These are phyloP conservation scores for Ophonus ardosiacus DNA, from an alignment of 2,888 invertebrate species.

Conservation along the genomic window DNA sequence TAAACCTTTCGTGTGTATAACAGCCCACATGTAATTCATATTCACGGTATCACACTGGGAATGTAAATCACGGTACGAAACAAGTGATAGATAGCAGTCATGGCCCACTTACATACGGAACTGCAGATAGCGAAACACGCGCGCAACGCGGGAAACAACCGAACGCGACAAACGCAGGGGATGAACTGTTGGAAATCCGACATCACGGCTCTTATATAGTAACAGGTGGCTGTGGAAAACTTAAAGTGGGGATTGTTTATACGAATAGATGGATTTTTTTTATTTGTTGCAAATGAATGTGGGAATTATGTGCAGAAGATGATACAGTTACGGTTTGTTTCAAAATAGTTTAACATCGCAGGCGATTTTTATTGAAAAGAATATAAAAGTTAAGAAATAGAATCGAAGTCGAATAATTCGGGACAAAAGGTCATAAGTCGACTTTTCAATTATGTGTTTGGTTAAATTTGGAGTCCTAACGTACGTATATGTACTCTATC, in stretches of 20 bases:
- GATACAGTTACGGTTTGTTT: neutral
- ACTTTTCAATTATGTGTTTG: too few relatives aligned
- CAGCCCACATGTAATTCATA: neutral
- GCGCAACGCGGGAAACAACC: neutral
- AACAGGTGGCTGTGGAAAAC: conserved; percentile 4
- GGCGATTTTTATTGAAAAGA: too few relatives aligned
- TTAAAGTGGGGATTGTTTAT: neutral
- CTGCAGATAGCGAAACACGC: conserved; percentile 3
- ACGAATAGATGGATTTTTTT: neutral
- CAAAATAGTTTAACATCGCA: too few relatives aligned
- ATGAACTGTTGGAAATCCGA: conserved; percentile 4
- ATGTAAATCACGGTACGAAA: neutral
- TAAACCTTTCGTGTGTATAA: neutral
- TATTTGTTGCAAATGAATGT: neutral
- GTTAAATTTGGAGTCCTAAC: too few relatives aligned
- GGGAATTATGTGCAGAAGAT: neutral
- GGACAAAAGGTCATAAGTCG: too few relatives aligned
- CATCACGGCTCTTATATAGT: neutral
- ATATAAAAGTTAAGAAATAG: neutral
- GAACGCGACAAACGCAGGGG: neutral
- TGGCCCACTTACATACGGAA: conserved; percentile 31
- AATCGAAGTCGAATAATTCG: too few relatives aligned
- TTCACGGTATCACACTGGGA: neutral
- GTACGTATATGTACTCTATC: too few relatives aligned
- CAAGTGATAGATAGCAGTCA: neutral